phyloP scores from a whole-genome alignment of 1,140 invertebrate species.

The Drosophila truncata region DNA sequence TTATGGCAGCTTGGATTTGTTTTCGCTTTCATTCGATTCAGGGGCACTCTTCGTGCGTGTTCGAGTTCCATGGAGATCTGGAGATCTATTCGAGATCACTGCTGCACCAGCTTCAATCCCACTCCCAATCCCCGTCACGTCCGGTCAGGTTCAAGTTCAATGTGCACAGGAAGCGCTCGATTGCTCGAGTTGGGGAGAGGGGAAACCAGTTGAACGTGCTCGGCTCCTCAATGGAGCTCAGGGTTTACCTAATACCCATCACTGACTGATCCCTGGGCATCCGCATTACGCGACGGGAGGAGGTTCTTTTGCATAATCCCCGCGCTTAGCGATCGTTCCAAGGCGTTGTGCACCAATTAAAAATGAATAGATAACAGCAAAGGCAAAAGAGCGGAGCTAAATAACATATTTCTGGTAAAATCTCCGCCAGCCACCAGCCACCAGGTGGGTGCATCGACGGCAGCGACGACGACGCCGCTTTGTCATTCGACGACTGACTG shows the following conservation, averaged over 20 bases:
- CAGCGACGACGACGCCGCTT: constrained; percentile 45
- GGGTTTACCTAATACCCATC: constrained; percentile 32
- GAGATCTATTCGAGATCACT: constrained; percentile 3
- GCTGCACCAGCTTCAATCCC: not conserved
- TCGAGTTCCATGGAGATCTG: constrained; percentile 28
- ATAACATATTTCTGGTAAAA: constrained; percentile 53
- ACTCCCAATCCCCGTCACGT: constrained; percentile 53
- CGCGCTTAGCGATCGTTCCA: constrained; percentile 23
- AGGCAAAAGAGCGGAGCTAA: constrained; percentile 30
- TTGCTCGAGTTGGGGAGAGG: constrained; percentile 31
- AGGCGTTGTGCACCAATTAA: constrained; percentile 43
- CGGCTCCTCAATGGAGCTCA: constrained; percentile 27
- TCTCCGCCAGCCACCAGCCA: constrained; percentile 8
- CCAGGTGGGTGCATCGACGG: constrained; percentile 54
- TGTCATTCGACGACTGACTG: constrained; percentile 66
- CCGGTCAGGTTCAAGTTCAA: constrained; percentile 78
- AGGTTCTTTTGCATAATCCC: constrained; percentile 66
- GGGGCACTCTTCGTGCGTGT: constrained; percentile 38
- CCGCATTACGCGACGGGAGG: constrained; percentile 37
- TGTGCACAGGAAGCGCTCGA: constrained; percentile 64
- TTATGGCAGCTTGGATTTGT: constrained; percentile 42
- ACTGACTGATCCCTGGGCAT: constrained; percentile 22
- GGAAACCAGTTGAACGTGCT: constrained; percentile 68
- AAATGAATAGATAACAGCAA: constrained; percentile 9
- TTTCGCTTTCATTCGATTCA: constrained; percentile 71